These are phyloP conservation scores for Mormyrus hasselquistii DNA, from an alignment of 2,797 vertebrate species.

Conservation along the genomic window DNA sequence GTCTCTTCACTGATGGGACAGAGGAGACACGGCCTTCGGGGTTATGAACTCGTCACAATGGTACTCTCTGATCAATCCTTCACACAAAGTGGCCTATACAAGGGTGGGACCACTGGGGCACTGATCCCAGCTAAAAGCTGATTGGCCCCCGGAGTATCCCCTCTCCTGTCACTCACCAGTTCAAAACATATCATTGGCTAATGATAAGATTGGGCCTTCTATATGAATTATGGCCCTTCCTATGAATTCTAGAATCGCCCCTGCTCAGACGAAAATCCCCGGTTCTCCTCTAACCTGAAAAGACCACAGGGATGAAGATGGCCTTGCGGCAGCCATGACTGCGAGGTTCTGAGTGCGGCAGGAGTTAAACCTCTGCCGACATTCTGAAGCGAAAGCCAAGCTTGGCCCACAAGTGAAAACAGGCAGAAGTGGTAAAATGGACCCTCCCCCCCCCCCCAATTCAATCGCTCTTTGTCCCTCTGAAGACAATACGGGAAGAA, in stretches of 20 bases:
- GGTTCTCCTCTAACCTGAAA: neutral
- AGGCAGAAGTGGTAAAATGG: neutral
- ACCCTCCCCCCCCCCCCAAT: neutral
- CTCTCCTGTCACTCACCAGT: neutral
- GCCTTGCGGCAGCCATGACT: neutral
- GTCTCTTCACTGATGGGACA: conserved; percentile 77
- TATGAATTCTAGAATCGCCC: neutral
- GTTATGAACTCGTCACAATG: neutral
- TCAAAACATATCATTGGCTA: neutral
- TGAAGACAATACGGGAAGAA: neutral
- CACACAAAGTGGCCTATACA: neutral
- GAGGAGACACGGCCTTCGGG: neutral
- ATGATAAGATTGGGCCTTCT: neutral
- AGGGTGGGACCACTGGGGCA: neutral
- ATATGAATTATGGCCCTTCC: neutral
- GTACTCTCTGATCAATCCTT: neutral
- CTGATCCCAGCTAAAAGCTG: neutral
- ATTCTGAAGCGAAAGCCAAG: neutral
- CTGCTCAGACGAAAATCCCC: neutral
- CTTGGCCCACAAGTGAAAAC: neutral
- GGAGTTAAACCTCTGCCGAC: neutral
- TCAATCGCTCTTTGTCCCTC: neutral
- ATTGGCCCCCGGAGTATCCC: neutral
- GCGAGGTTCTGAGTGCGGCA: neutral
- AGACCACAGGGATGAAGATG: neutral